These are phyloP conservation scores for Micrasema longulum DNA, from an alignment of 1,140 invertebrate species.

Conservation along the genomic window DNA sequence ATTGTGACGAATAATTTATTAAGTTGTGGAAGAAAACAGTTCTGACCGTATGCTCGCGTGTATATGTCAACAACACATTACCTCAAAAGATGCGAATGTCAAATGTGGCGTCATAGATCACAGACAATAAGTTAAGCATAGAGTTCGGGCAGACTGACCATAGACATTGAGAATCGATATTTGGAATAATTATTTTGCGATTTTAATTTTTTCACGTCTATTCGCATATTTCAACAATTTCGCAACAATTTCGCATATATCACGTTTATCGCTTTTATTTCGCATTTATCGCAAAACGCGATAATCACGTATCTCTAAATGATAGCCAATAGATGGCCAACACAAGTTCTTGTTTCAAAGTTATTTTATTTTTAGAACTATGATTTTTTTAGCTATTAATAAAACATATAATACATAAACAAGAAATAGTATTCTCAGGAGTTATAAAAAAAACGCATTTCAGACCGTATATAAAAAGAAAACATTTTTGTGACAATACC, in stretches of 20 bases:
- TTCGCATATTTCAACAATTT: conserved; percentile 36
- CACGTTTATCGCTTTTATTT: conserved; percentile 32
- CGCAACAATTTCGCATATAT: no score
- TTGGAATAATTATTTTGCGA: conserved; percentile 26
- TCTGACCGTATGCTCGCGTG: not conserved
- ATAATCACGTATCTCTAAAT: conserved; percentile 33
- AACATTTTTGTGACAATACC: no score
- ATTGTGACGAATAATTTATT: conserved; percentile 1
- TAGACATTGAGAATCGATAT: conserved; percentile 25
- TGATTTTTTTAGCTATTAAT: no score
- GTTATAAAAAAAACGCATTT: no score
- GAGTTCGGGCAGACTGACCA: conserved; percentile 8
- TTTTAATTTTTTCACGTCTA: conserved; percentile 25
- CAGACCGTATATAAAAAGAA: no score
- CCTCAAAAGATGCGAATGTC: not conserved
- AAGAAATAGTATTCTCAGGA: no score
- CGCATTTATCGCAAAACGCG: conserved; percentile 31
- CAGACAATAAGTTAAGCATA: conserved; percentile 16
- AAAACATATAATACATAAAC: no score
- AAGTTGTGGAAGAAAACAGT: not conserved
- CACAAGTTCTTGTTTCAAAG: no score
- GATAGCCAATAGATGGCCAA: no score
- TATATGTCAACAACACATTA: not conserved
- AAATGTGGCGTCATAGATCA: conserved; percentile 21
- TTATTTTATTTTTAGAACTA: no score